Conservation (phyloP, 2,888 invertebrate genomes). For the Archips crataeganus region DNA sequence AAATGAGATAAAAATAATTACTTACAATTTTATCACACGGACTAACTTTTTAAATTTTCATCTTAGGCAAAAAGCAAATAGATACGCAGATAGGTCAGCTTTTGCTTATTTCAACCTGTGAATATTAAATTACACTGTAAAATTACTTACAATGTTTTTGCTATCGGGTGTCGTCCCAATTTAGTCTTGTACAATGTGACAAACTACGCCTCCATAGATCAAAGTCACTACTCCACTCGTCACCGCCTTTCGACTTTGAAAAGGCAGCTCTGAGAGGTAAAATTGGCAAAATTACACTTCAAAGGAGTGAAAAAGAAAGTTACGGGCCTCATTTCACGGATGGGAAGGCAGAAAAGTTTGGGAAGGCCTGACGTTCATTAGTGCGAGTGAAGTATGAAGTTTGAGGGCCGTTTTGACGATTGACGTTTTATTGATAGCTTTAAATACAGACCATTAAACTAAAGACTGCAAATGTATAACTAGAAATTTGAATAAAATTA, state of each 20-base stretch:
- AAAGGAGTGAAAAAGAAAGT: constrained; percentile 39
- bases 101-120: too few species aligned
- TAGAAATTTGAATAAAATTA: too few species aligned
- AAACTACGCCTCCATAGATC: constrained; percentile 1
- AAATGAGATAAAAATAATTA: too few species aligned
- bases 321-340: constrained; percentile 17
- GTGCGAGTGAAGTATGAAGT: constrained; percentile 10
- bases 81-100: too few species aligned
- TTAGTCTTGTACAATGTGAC: not conserved
- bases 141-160: too few species aligned
- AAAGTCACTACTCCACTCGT: constrained; percentile 28
- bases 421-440: not conserved
- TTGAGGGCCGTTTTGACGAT: not conserved
- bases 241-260: constrained; percentile 6
- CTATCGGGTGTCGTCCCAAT: too few species aligned
- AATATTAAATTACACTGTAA: too few species aligned
- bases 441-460: not conserved
- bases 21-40: too few species aligned
- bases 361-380: constrained; percentile 23
- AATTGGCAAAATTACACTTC: constrained; percentile 29
- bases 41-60: too few species aligned
- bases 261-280: constrained; percentile 7
- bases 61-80: too few species aligned
- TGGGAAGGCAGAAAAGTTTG: constrained; percentile 12
- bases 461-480: too few species aligned